phyloP scores from a whole-genome alignment of 1,140 invertebrate genomes.

The Dendrolimus punctatus region DNA sequence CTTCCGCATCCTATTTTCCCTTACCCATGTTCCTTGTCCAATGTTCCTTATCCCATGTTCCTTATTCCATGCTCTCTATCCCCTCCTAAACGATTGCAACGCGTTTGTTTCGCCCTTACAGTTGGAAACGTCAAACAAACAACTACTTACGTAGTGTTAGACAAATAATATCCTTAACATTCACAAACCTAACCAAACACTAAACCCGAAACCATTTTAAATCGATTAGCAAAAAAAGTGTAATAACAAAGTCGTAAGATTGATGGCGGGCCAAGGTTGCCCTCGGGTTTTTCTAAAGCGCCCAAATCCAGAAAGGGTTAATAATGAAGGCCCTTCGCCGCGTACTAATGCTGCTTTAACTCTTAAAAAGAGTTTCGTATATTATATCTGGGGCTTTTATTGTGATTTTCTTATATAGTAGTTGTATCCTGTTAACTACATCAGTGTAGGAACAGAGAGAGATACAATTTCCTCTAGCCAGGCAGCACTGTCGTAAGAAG shows the following conservation, averaged over 20 bases:
- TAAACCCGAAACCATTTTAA: constrained; percentile 8
- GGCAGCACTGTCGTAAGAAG: no score
- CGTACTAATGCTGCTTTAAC: constrained; percentile 12
- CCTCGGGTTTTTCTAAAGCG: constrained; percentile 10
- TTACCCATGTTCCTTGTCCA: no score
- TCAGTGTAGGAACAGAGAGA: neutral
- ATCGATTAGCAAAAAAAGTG: constrained; percentile 15
- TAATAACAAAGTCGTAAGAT: constrained; percentile 19
- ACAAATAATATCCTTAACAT: no score
- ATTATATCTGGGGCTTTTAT: constrained; percentile 17
- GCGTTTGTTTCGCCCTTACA: no score
- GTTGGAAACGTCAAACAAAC: no score
- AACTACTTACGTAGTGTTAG: no score
- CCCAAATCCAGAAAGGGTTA: constrained; percentile 10
- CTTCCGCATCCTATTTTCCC: no score
- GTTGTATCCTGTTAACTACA: neutral
- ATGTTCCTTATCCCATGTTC: no score
- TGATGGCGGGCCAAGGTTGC: constrained; percentile 13
- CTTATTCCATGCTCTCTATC: no score
- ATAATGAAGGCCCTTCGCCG: constrained; percentile 16
- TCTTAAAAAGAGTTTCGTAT: constrained; percentile 19
- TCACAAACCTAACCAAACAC: neutral
- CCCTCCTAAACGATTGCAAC: no score
- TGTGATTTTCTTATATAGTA: neutral
- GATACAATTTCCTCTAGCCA: no score